Percentiles rank a stretch among this genome's conserved stretches.
Conservation (phyloP, 2,113 vertebrate species). For the Triplophysa siluroides region DNA sequence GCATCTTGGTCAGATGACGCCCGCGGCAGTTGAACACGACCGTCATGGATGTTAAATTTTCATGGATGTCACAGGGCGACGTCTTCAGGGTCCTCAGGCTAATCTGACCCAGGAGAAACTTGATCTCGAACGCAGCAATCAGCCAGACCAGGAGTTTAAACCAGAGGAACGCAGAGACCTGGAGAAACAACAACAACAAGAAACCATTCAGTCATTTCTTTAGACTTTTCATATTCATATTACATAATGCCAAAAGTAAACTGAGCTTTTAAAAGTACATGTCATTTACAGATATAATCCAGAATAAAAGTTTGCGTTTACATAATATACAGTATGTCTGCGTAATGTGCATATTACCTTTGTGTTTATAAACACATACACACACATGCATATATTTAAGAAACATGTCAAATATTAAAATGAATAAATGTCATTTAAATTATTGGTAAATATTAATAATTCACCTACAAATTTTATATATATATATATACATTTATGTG, state of each 20-base stretch:
- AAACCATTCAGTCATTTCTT: too few species aligned
- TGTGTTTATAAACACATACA: too few species aligned
- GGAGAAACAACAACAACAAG: slow-evolving; percentile 50
- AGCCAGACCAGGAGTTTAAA: slow-evolving; percentile 52
- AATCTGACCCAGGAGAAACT: slow-evolving; percentile 29
- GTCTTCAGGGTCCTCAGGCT: slow-evolving; percentile 52
- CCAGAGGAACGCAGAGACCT: slow-evolving; percentile 58
- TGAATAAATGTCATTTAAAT: too few species aligned
- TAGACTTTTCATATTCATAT: too few species aligned
- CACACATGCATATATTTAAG: too few species aligned
- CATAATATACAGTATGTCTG: too few species aligned
- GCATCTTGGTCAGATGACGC: slow-evolving; percentile 64
- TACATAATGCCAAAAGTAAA: neutral
- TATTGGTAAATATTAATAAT: too few species aligned
- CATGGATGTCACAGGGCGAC: slow-evolving; percentile 69
- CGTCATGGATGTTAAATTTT: slow-evolving; percentile 1
- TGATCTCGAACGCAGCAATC: slow-evolving; percentile 48
- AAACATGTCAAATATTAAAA: too few species aligned
- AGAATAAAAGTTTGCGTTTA: too few species aligned
- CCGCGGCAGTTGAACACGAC: slow-evolving; percentile 66
- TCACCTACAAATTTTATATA: too few species aligned
- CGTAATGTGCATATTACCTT: too few species aligned
- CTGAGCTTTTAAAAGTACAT: neutral
- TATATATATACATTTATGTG: too few species aligned
- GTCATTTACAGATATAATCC: neutral